These are phyloP conservation scores for Danaus plexippus DNA, from an alignment of 1,140 invertebrate species.

Conservation along the genomic window DNA sequence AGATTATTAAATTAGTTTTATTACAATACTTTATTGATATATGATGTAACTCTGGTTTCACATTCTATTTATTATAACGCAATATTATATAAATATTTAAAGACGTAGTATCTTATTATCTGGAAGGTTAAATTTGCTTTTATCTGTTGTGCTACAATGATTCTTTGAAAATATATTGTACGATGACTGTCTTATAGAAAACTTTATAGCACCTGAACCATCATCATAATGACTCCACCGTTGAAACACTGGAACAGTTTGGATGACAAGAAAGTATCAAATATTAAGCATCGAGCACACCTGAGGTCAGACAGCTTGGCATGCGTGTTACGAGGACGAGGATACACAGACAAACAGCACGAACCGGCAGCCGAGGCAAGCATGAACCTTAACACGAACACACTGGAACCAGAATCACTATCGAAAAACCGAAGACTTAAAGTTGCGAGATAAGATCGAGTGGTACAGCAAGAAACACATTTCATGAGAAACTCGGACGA, in stretches of 20 bases:
- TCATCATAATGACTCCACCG: conserved; percentile 22
- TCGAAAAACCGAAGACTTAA: conserved; percentile 28
- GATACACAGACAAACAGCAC: conserved; percentile 2
- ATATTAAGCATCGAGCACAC: conserved; percentile 65
- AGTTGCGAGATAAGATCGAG: conserved; percentile 58
- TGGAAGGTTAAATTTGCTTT: no score
- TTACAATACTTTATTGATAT: no score
- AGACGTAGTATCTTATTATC: no score
- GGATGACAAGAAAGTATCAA: conserved; percentile 66
- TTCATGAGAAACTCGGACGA: conserved; percentile 63
- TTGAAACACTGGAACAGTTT: conserved; percentile 31
- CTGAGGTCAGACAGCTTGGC: conserved; percentile 52
- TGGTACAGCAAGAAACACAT: conserved; percentile 67
- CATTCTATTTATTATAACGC: no score
- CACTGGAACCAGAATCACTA: conserved; percentile 11
- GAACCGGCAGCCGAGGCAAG: conserved; percentile 10
- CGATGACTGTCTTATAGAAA: no score
- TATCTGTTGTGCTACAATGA: no score
- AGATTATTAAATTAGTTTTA: no score
- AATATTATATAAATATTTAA: no score
- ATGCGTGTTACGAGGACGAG: conserved; percentile 46
- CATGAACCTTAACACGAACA: conserved; percentile 18
- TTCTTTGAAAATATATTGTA: no score
- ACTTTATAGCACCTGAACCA: no score
- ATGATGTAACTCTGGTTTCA: no score